Evolutionary conservation across 1,140 invertebrate species (phyloP).

Genomic region (Drosophila punjabiensis): DNA sequence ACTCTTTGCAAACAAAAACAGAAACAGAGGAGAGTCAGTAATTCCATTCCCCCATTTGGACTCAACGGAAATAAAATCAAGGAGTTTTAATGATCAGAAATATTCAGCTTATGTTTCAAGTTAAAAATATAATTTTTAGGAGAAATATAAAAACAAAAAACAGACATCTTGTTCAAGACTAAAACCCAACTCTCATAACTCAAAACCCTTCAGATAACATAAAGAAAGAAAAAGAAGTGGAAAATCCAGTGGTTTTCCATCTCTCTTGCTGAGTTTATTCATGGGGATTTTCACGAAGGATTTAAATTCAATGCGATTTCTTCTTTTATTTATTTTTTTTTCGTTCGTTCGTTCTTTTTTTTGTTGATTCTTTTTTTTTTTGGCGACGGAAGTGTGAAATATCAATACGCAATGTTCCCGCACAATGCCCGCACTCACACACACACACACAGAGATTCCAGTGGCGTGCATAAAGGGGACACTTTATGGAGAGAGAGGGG

Average conservation of each 20-base stretch:
- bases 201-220: neutral
- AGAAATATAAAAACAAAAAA: no score
- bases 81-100: neutral
- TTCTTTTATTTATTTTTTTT: slow-evolving; percentile 3
- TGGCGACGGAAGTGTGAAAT: slow-evolving; percentile 41
- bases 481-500: slow-evolving; percentile 29
- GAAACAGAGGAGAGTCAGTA: slow-evolving; percentile 4
- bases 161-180: no score
- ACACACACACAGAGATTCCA: neutral
- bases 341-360: neutral
- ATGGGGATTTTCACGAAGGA: slow-evolving; percentile 28
- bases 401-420: slow-evolving; percentile 40
- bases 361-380: slow-evolving; percentile 1
- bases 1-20: slow-evolving; percentile 1
- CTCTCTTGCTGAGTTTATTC: slow-evolving; percentile 14
- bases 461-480: neutral
- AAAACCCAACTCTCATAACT: no score
- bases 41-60: neutral
- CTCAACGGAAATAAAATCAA: slow-evolving; percentile 17
- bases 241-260: slow-evolving; percentile 7
- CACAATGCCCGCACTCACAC: slow-evolving; percentile 2
- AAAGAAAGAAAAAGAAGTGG: neutral
- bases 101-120: neutral
- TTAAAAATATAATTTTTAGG: neutral
- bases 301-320: slow-evolving; percentile 36